Base-by-base conservation (phyloP, 2,888 invertebrate genomes). In the Drosophila incognita region DNA sequence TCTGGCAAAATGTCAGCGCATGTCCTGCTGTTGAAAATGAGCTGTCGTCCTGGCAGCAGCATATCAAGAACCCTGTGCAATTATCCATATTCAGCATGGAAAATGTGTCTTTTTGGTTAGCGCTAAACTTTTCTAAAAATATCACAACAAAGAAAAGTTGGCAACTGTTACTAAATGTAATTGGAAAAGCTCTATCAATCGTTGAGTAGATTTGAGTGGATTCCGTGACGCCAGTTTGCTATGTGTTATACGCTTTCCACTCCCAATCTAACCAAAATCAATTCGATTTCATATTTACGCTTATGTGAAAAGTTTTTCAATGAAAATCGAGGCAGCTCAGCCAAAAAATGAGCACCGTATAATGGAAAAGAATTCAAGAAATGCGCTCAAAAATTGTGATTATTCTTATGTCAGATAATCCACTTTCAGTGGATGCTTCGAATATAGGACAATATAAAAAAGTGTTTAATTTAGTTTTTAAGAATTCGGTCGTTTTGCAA, bases 241-340 rank as follows among this genome's bases (percentile, higher is more conserved):
- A 42, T 4, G 18, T 24, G 18, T 4, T n/a, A 4, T 4, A 18
- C 3, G 11, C 40, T 15, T 24, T 5, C 36, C 29, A 46, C 49
- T 49, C n/a, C 11, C 49, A 66, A 70, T 67, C 58, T 51, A 69
- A 64, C 46, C 72, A 69, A 89, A 91, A 83, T 91, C 87, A 82
- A 87, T 90, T 90, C 80, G 77, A 87, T 82, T 76, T 76, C 83
- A 79, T 87, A 90, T 82, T 87, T 81, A 79, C 61, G 79, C 78
- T 91, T 81, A 90, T 89, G 77, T 67, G 79, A 79, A 90, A 91
- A 91, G 76, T 91, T 91, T 87, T 82, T 68, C 76, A 73, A 89
- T 87, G 84, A 74, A 87, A 73, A 57, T 70, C 62, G 49, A 79
- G 59, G 21, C 70, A 69, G 52, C 57, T 64, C 46, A 52, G 13